Evolutionary conservation across 2,113 vertebrate species (phyloP).

Genomic region (Labrus mixtus): DNA sequence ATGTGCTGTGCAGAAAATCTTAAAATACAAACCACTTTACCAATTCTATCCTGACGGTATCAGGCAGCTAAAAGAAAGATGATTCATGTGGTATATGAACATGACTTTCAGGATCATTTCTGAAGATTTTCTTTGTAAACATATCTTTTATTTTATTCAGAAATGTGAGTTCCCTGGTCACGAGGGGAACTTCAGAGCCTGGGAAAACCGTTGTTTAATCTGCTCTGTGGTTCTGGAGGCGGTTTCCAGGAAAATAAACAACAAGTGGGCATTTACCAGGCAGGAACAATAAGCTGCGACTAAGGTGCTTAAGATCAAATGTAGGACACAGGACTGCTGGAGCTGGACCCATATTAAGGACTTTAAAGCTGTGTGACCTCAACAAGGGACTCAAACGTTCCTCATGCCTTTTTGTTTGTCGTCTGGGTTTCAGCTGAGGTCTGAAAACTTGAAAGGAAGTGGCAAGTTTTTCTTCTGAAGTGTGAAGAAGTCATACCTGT

Average conservation of each 20-base stretch:
- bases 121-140: not conserved
- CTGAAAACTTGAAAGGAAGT: no score
- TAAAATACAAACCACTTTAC: not conserved
- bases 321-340: not conserved
- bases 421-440: no score
- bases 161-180: not conserved
- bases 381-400: not conserved
- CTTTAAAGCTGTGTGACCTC: no score
- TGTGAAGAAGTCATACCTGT: no score
- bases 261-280: not conserved
- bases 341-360: not conserved
- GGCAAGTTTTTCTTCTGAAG: no score
- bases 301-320: not conserved
- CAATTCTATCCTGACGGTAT: not conserved
- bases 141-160: not conserved
- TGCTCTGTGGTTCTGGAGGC: not conserved
- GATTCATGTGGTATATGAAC: not conserved
- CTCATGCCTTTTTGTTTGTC: no score
- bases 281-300: not conserved
- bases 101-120: not conserved
- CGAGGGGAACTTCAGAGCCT: not conserved
- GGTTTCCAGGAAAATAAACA: not conserved
- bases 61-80: not conserved
- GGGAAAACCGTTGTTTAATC: constrained; percentile 1
- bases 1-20: not conserved